Evolutionary conservation across 2,113 vertebrate genomes (phyloP).

Genomic region (Tringa solitaria): DNA sequence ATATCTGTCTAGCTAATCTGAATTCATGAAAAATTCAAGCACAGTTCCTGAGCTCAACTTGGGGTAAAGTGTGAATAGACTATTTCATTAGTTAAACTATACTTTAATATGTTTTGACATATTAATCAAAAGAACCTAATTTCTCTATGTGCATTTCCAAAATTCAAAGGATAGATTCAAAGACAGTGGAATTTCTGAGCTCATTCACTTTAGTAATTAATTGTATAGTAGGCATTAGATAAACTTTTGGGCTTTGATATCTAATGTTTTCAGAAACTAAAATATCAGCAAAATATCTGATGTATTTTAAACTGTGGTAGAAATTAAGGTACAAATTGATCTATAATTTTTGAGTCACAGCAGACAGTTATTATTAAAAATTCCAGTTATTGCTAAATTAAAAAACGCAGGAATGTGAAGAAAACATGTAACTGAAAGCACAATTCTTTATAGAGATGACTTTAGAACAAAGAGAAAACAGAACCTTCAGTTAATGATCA

Average conservation of each 20-base stretch:
- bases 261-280: background rate
- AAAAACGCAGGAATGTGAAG: background rate
- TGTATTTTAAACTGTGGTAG: background rate
- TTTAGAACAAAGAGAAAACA: background rate
- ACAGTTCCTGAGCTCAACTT: background rate
- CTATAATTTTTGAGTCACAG: background rate
- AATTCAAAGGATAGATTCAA: background rate
- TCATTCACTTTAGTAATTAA: background rate
- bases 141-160: background rate
- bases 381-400: background rate
- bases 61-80: background rate
- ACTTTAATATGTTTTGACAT: conserved; percentile 5
- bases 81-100: background rate
- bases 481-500: background rate
- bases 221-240: background rate
- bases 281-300: background rate
- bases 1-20: background rate
- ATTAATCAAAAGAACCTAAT: background rate
- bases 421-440: background rate
- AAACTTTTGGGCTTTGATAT: background rate
- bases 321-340: background rate
- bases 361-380: background rate
- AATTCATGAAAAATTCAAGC: background rate
- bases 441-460: background rate
- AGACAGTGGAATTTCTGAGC: background rate